A percentile compares a stretch with the other conserved stretches of the same genome.
These are phyloP conservation scores for Anthonomus grandis DNA, from an alignment of 1,140 invertebrate species.

Conservation along the genomic window DNA sequence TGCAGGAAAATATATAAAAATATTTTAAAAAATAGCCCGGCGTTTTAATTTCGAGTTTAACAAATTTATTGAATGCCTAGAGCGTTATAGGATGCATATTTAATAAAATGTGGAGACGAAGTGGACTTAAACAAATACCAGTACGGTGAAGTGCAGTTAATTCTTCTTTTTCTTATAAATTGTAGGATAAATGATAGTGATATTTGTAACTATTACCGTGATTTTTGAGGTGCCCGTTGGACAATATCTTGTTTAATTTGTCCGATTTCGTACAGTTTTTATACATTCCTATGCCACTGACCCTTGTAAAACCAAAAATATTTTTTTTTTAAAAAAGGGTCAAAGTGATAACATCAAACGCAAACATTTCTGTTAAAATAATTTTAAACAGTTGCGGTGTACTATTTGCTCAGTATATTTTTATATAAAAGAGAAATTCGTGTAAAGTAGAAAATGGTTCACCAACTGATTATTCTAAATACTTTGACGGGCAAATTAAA, in stretches of 20 bases:
- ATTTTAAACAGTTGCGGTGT: slow-evolving; percentile 36
- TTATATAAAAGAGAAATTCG: slow-evolving; percentile 36
- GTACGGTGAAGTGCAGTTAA: slow-evolving; percentile 41
- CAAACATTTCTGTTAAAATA: too few species aligned
- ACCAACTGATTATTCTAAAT: slow-evolving; percentile 26
- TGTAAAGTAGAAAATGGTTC: slow-evolving; percentile 44
- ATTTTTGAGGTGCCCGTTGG: slow-evolving; percentile 30
- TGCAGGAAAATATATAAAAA: too few species aligned
- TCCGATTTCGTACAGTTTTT: not conserved
- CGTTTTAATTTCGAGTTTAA: slow-evolving; percentile 25
- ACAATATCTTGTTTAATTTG: slow-evolving; percentile 24
- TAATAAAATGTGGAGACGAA: slow-evolving; percentile 35
- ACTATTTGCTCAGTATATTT: slow-evolving; percentile 47
- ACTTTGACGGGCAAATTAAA: not conserved
- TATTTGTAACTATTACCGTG: slow-evolving; percentile 44
- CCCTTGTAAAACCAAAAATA: not conserved
- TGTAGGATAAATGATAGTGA: slow-evolving; percentile 44
- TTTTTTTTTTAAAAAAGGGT: too few species aligned
- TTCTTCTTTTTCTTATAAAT: slow-evolving; percentile 41
- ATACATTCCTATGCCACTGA: slow-evolving; percentile 16
- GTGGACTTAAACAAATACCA: slow-evolving; percentile 40
- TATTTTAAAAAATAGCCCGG: slow-evolving; percentile 36
- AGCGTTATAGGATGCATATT: slow-evolving; percentile 42
- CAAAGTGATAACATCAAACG: too few species aligned
- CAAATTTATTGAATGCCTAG: slow-evolving; percentile 15